Base-by-base conservation (phyloP, 2,888 invertebrate species). In the Stramonita haemastoma region DNA sequence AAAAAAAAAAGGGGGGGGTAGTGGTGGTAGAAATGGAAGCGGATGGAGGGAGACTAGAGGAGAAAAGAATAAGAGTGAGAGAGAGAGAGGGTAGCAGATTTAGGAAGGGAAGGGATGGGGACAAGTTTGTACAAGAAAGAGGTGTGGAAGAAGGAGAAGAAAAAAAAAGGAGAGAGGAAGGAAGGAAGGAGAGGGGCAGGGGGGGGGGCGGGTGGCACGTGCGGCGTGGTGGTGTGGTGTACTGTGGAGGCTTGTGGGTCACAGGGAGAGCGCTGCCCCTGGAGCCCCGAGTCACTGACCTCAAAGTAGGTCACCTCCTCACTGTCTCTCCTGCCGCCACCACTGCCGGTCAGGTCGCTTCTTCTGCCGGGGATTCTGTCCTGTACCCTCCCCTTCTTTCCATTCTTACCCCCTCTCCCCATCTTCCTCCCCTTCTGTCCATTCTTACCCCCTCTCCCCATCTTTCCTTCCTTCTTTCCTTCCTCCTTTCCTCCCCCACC, bases 221-320 rank as follows among this genome's bases (percentile, higher is more conserved):
- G 79, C 32, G 0, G 32, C 32, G 79, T 13, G 2, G 26, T 13
- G 17, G 19, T 13, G 79, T 15, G 2, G 32, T 79, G 79, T 79
- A 34, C 34, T 22, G 32, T 32, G 79, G 29, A 79, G 22, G 79
- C 34, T 32, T 79, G 79, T 79, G 79, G 79, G 34, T 32, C 79
- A 79, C 79, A 32, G 34, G 22, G 32, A 79, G 79, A 79, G 32
- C 79, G 34, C 32, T 79, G 79, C 29, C 79, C 79, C 79, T 32
- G 66, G 66, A n/a, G n/a, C n/a, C 70, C 70, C 26, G 22, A 34
- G 79, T 34, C 79, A 79, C 34, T 79, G 79, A 34, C 79, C 79
- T 79, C 22, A 79, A 79, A 79, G 79, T 79, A 34, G 79, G 79
- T 79, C 79, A 79, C 79, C 79, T 34, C n/a, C n/a, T n/a, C 73